Conservation (phyloP, 2,797 vertebrate genomes). For the Balearica regulorum region DNA sequence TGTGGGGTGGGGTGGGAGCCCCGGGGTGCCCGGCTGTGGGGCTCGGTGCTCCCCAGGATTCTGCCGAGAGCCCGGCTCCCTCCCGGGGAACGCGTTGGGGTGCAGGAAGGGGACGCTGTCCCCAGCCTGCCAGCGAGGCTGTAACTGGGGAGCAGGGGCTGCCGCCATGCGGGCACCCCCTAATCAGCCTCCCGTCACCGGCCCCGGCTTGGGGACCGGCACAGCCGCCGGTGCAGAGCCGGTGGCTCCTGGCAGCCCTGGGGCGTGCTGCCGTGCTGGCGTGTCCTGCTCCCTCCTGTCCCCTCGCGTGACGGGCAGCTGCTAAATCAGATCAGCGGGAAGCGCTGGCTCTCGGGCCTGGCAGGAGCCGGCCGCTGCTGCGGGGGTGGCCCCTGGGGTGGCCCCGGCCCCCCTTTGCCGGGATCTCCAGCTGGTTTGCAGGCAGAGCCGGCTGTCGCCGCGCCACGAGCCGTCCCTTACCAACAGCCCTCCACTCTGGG, state of each 20-base stretch:
- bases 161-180: neutral
- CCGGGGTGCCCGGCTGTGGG: neutral
- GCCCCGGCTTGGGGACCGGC: neutral
- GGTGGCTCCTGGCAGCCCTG: neutral
- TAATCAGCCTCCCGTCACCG: neutral
- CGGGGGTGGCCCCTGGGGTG: neutral
- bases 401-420: neutral
- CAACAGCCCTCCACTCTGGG: no score
- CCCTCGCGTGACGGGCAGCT: neutral
- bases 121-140: neutral
- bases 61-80: neutral
- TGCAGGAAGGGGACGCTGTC: neutral
- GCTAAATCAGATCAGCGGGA: neutral
- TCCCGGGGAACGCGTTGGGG: neutral
- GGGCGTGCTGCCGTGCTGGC: neutral
- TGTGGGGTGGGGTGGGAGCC: neutral
- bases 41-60: neutral
- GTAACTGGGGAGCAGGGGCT: neutral
- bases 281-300: neutral
- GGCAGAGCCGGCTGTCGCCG: neutral
- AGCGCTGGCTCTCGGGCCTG: neutral
- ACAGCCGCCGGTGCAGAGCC: neutral
- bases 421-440: neutral
- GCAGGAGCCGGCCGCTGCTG: no score
- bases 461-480: neutral